These are phyloP conservation scores for Cromileptes altivelis DNA, from an alignment of 2,113 vertebrate genomes.

Conservation along the genomic window DNA sequence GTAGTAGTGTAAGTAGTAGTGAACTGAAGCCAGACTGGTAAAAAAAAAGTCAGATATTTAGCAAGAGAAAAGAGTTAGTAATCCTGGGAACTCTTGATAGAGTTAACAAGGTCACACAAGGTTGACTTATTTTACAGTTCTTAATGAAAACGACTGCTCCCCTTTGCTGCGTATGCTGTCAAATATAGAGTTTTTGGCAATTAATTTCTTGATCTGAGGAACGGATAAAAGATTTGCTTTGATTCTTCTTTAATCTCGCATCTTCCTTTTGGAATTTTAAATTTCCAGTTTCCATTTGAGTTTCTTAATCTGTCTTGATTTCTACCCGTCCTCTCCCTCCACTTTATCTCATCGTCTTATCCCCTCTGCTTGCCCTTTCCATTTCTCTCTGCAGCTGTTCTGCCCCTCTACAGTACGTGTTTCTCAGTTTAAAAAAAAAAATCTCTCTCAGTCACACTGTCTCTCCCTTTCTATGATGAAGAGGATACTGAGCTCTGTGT, in stretches of 20 bases:
- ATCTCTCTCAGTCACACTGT: slow-evolving; percentile 12
- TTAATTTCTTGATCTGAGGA: slow-evolving; percentile 35
- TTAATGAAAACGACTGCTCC: not conserved
- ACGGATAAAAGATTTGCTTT: slow-evolving; percentile 38
- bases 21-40: not conserved
- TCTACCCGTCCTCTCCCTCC: not conserved
- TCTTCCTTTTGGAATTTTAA: slow-evolving; percentile 36
- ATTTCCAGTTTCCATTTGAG: slow-evolving; percentile 35
- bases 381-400: not conserved
- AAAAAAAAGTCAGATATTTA: not conserved
- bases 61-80: not conserved
- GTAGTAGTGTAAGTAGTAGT: not conserved
- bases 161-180: not conserved
- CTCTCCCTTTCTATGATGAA: slow-evolving; percentile 34
- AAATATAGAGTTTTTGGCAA: slow-evolving; percentile 9
- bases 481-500: slow-evolving; percentile 51
- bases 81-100: not conserved
- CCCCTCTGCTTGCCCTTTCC: not conserved
- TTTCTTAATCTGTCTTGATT: slow-evolving; percentile 35
- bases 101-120: not conserved
- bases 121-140: not conserved
- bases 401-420: not conserved
- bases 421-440: not conserved
- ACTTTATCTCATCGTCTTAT: slow-evolving; percentile 5
- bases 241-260: slow-evolving; percentile 39